A percentile compares a stretch with the other conserved stretches of the same genome.
Conservation (phyloP, 2,113 vertebrate species). For the Gavialis gangeticus region DNA sequence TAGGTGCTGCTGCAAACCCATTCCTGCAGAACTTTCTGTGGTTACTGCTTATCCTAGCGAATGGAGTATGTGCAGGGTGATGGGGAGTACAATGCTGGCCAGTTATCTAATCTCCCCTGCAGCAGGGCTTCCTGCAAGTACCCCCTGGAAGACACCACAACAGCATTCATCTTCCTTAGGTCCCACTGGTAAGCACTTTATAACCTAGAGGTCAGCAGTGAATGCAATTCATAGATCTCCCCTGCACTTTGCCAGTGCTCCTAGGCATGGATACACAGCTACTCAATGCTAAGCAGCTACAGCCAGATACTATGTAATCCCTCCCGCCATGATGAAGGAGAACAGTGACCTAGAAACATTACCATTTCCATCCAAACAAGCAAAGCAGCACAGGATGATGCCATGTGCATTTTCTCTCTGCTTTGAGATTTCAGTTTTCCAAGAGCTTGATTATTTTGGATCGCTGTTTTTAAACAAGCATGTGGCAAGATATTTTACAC, state of each 20-base stretch:
- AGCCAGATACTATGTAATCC: neutral
- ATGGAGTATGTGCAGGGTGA: neutral
- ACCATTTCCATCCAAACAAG: neutral
- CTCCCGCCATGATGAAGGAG: neutral
- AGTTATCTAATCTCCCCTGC: constrained; percentile 8
- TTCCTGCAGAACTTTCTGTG: neutral
- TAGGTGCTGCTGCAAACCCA: neutral
- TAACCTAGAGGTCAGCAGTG: neutral
- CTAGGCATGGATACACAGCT: neutral
- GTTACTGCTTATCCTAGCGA: neutral
- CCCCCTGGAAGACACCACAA: neutral
- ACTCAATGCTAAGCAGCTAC: neutral
- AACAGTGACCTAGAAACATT: neutral
- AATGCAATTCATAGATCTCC: neutral
- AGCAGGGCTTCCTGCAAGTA: constrained; percentile 14
- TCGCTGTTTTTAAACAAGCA: neutral
- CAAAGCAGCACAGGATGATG: neutral
- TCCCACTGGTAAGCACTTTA: rapidly evolving
- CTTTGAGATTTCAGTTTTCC: neutral
- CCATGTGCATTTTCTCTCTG: neutral
- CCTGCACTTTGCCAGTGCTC: rapidly evolving
- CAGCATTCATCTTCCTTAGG: neutral
- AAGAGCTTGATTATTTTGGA: neutral
- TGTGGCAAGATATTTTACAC: neutral
- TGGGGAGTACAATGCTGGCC: neutral